Evolutionary conservation across 2,888 invertebrate species (phyloP), one percentile per base, ranked within the genome.

Genomic region (Stegana nigrithorax): DNA sequence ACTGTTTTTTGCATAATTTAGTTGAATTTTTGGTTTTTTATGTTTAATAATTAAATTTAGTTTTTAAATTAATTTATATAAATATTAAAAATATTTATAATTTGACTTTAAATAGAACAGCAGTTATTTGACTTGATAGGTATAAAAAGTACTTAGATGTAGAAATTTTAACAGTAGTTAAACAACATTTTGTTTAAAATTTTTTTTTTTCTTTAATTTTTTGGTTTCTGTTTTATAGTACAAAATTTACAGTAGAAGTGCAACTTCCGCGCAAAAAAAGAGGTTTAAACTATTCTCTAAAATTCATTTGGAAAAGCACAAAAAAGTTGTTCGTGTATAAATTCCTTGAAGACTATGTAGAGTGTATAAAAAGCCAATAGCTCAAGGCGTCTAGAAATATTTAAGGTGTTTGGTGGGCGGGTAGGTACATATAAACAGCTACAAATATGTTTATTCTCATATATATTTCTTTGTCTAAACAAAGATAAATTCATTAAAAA

Each of bases 181-280:
- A 29, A 19, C 17, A 27, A 27, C 12, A 50, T 10, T 50, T 23
- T 51, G 23, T 21, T 19, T 45, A 45, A 12, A 7, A 19, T 21
- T 45, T 45, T 45, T 14, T n/a, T 36, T 36, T 8, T 36, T n/a
- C 4, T 36, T 14, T 3, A 21, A 8, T 14, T 4, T 23, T 23
- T 47, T 10, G 14, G 21, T 21, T 45, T 5, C 17, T 27, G 29
- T 29, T 55, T 32, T 55, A 75, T 79, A 79, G 78, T 75, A 79
- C 80, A 75, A 75, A 75, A 75, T 75, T 79, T 75, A 75, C 75
- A 75, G 65, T 65, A 65, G 73, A 75, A 76, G 74, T 55, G 23
- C 64, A 56, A 66, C 69, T 71, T 72, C 67, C 53, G 36, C 14
- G 5, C 29, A 44, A 45, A 26, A 44, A 26, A 27, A 47, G 10